Base-by-base conservation (phyloP, 2,113 vertebrate species). In the Salvelinus alpinus region DNA sequence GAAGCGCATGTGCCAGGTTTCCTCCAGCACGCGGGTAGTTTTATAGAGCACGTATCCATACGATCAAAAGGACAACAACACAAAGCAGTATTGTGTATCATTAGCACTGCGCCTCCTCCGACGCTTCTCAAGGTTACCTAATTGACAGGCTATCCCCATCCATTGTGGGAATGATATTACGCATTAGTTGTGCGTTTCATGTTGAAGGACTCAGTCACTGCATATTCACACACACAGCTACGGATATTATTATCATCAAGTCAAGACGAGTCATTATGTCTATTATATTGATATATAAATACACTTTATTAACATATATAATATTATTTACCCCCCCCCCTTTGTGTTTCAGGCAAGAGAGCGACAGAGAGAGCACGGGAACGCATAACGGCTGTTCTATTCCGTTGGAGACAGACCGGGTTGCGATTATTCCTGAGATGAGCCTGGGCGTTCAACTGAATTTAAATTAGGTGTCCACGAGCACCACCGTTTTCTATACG, bases 111-210 rank as follows among this genome's bases (percentile, higher is more conserved):
- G 70, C 80, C 51, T 54, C 51, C 51, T 25, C 51, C 11, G 59
- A 80, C 85, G 86, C 85, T 86, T 90, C 84, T 88, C 90, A 93
- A 93, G 92, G 93, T 94, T 93, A 91, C 90, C 88, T 91, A 90
- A 91, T 91, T 92, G 90, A 91, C 89, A 91, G 88, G 87, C 91
- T 84, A 81, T 88, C 79, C 87, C 84, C 82, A 87, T 93, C 38
- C 91, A 86, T 89, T 89, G 85, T 88, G 78, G 77, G 88, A 85
- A 91, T 88, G 85, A 92, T 92, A 25, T 93, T 91, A 91, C 90
- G 87, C 88, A 89, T 90, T 87, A 90, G 85, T 86, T 79, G 60
- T 79, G 87, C 82, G 51, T 80, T 80, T 74, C 77, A 67, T 78
- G 68, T 77, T n/a, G 59, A 62, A 22, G 18, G 59, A 62, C 59